These are phyloP conservation scores for Tetranychus cinnabarinus DNA, from an alignment of 1,140 invertebrate species.

Conservation along the genomic window DNA sequence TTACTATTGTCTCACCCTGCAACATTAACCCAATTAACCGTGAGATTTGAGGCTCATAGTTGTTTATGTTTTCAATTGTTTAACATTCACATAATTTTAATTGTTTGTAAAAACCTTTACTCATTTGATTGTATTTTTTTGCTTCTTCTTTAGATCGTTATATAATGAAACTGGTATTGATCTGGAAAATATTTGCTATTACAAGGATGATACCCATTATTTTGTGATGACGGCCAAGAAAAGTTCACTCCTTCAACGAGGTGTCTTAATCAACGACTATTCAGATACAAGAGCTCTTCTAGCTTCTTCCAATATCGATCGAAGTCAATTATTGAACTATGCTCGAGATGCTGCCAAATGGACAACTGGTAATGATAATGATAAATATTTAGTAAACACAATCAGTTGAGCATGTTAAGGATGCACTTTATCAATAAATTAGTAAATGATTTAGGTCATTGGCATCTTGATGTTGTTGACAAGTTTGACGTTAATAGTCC, in stretches of 20 bases:
- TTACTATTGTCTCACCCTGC: no score
- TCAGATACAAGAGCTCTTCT: conserved; percentile 67
- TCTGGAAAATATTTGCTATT: conserved; percentile 96
- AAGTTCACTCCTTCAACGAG: conserved; percentile 66
- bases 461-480: no score
- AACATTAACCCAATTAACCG: no score
- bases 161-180: conserved; percentile 73
- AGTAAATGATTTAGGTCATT: no score
- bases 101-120: no score
- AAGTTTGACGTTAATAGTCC: no score
- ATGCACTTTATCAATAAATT: no score
- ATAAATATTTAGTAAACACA: background rate
- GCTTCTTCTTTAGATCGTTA: conserved; percentile 32
- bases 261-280: conserved; percentile 65
- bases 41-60: no score
- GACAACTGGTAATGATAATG: conserved; percentile 41
- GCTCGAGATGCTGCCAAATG: conserved; percentile 86
- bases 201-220: conserved; percentile 91
- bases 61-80: no score
- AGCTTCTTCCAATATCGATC: conserved; percentile 67
- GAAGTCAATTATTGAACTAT: conserved; percentile 64
- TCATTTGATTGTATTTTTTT: conserved; percentile 21
- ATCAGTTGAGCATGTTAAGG: no score
- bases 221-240: conserved; percentile 99
- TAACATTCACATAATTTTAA: no score